Evolutionary conservation across 1,140 invertebrate genomes (phyloP).

Genomic region (Augochlora pura): DNA sequence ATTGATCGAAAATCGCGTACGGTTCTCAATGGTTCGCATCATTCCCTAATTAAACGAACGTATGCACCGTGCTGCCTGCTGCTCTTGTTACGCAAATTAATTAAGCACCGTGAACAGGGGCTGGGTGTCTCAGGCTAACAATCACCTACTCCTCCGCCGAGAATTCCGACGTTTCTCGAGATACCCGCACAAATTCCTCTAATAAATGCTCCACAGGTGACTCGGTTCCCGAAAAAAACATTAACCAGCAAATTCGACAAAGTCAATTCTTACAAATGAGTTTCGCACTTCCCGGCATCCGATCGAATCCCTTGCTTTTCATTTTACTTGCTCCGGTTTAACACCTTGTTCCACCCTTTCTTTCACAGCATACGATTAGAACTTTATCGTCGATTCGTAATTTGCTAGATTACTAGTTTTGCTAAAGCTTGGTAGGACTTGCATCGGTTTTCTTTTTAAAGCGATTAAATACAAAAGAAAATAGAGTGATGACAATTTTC

Average conservation of each 20-base stretch:
- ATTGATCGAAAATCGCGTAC: conserved; percentile 66
- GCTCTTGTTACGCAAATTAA: conserved; percentile 41
- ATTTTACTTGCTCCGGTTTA: too few species aligned
- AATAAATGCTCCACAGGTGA: not conserved
- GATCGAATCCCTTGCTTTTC: not conserved
- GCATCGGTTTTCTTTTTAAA: too few species aligned
- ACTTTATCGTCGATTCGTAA: too few species aligned
- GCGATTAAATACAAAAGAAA: too few species aligned
- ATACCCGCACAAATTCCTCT: too few species aligned
- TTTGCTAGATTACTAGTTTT: too few species aligned
- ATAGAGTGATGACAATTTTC: too few species aligned
- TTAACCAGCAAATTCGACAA: not conserved
- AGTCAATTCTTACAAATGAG: not conserved
- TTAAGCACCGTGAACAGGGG: conserved; percentile 22
- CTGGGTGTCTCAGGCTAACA: not conserved
- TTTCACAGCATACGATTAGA: too few species aligned
- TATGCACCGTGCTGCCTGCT: conserved; percentile 1
- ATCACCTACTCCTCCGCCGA: not conserved
- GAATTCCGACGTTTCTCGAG: not conserved
- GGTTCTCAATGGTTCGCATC: conserved; percentile 50
- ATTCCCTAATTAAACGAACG: conserved; percentile 63
- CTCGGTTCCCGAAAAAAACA: not conserved
- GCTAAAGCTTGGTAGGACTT: too few species aligned
- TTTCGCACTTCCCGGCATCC: too few species aligned
- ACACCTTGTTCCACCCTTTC: too few species aligned